phyloP scores from a whole-genome alignment of 2,113 vertebrate genomes.

The Pteruthius melanotis region DNA sequence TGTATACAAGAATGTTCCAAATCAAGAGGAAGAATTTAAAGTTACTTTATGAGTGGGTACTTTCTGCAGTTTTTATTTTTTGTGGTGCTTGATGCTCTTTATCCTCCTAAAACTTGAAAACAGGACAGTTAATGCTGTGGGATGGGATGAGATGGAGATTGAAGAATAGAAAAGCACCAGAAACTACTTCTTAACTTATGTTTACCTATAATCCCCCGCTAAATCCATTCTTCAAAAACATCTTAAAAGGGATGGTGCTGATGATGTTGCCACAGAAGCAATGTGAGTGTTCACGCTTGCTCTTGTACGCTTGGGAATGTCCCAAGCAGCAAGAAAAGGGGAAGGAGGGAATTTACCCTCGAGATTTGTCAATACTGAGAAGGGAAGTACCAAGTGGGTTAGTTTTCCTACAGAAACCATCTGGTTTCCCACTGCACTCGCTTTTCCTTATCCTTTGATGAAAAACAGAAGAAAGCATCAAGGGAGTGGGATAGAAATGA shows the following conservation, averaged over 20 bases:
- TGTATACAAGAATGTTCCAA: neutral
- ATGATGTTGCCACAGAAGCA: neutral
- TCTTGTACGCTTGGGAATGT: neutral
- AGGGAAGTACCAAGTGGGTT: neutral
- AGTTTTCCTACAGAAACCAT: neutral
- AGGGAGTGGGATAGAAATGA: neutral
- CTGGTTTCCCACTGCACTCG: neutral
- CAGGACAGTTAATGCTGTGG: neutral
- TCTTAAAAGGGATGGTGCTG: neutral
- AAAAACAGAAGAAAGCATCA: neutral
- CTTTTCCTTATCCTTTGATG: neutral
- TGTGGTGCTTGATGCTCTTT: neutral
- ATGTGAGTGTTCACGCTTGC: rapidly evolving
- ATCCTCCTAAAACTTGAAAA: neutral
- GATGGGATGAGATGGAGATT: neutral
- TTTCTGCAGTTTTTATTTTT: neutral
- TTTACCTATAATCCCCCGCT: neutral
- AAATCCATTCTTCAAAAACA: neutral
- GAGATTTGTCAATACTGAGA: neutral
- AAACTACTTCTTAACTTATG: neutral
- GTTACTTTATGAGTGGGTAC: neutral
- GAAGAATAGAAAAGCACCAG: neutral
- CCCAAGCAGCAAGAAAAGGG: neutral
- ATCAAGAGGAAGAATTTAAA: neutral
- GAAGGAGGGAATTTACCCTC: neutral